Base-by-base conservation (phyloP, 1,140 invertebrate species). In the Colletes gigas region DNA sequence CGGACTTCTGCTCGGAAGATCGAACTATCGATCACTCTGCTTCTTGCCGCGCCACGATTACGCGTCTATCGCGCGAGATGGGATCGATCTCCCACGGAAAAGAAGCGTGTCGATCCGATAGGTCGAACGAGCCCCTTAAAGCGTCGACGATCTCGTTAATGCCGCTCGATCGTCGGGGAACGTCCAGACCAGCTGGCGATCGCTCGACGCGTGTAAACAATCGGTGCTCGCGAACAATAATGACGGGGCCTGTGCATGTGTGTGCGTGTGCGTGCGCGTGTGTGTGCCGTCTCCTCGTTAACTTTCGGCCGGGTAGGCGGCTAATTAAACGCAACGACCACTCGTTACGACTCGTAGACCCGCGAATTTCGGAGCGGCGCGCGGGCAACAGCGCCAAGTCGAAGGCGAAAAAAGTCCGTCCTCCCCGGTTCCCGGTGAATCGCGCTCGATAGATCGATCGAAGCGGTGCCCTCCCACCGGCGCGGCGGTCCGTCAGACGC, bases 361-460 rank as follows among this genome's bases (percentile, higher is more conserved):
- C 65, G 41, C 57, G 55, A 60, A 47, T 67, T 67, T 67, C 41
- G 41, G 14, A 30, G 6, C 44, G 14, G 39, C 8, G 39, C 8
- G 50, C 50, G 19, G 15, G 21, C 5, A 19, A 19, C n/a, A 19
- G 44, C 21, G 70, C 14, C 71, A 52, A 73, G 59, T 50, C 59
- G 50, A 65, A 65, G 21, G 60, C 41, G 30, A 66, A 78, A 65
- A 74, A 78, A 85, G 50, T 50, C 44, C 15, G 70, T 67, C 30
- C 62, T 52, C 50, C 50, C 44, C 21, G 44, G 10, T 30, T 30
- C 4, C 60, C 79, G 83, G 84, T 85, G 78, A 82, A 74, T 76
- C 50, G 63, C 74, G 68, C 84, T 89, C 84, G 89, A 89, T 90
- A 82, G 84, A 90, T 89, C 76, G 63, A 88, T 82, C 78, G 71